A percentile compares a stretch with the other conserved stretches of the same genome.
These are phyloP conservation scores for Rhagonycha lutea DNA, from an alignment of 2,888 invertebrate genomes.

Conservation along the genomic window DNA sequence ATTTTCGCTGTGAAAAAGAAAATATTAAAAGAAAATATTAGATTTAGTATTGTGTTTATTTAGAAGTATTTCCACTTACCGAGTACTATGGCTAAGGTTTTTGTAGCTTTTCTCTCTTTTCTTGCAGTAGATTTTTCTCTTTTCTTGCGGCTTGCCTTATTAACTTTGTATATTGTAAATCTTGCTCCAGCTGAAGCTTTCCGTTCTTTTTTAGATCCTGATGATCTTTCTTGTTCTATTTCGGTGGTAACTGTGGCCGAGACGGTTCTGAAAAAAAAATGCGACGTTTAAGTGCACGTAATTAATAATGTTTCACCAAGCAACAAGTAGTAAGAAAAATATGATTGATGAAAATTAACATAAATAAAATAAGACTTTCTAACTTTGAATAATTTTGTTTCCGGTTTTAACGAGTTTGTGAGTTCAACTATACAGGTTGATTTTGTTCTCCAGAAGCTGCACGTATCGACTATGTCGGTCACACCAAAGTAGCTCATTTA, in stretches of 20 bases:
- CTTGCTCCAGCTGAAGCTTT: conserved; percentile 73
- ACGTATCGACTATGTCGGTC: neutral
- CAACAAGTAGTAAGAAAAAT: neutral
- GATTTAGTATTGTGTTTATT: neutral
- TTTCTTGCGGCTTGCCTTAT: conserved; percentile 94
- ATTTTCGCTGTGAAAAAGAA: neutral
- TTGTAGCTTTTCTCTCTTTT: conserved; percentile 96
- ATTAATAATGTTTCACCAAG: neutral
- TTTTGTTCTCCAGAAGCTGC: neutral
- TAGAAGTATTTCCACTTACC: conserved; percentile 67
- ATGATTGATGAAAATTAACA: neutral
- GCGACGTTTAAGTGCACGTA: neutral
- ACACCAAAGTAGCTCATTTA: neutral
- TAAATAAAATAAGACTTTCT: neutral
- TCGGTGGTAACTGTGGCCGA: conserved; percentile 60
- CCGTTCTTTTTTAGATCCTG: conserved; percentile 73
- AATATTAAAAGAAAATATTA: neutral
- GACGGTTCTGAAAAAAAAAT: conserved; percentile 61
- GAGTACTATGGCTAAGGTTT: conserved; percentile 96
- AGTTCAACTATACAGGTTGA: neutral
- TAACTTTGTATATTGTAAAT: conserved; percentile 91
- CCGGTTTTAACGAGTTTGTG: neutral
- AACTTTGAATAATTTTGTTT: neutral
- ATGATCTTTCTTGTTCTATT: conserved; percentile 49
- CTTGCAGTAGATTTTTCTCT: conserved; percentile 91